Conservation (phyloP, 2,888 invertebrate species). For the Hirtodrosophila alboralis region DNA sequence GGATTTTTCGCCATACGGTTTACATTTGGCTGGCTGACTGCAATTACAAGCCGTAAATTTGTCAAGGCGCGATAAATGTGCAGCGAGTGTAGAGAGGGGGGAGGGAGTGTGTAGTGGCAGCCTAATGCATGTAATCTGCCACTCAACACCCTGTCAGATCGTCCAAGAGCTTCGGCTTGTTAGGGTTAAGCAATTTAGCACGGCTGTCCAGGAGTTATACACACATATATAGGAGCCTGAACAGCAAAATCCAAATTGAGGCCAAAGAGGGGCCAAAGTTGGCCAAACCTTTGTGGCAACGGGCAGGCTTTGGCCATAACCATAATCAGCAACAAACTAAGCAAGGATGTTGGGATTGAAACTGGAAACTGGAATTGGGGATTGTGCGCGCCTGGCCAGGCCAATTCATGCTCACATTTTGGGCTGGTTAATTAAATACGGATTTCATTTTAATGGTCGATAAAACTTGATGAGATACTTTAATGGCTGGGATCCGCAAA, state of each 20-base stretch:
- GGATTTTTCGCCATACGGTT: constrained; percentile 64
- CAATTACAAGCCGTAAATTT: constrained; percentile 82
- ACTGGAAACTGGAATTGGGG: constrained; percentile 18
- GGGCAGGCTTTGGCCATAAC: constrained; percentile 24
- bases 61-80: constrained; percentile 81
- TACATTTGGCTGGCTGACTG: constrained; percentile 71
- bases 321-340: constrained; percentile 52
- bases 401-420: constrained; percentile 84
- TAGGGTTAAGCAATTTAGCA: constrained; percentile 72
- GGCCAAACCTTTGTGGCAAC: constrained; percentile 14
- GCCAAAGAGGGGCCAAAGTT: constrained; percentile 12
- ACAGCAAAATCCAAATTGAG: constrained; percentile 33
- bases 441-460: constrained; percentile 82
- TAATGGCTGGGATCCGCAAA: constrained; percentile 55
- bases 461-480: constrained; percentile 83
- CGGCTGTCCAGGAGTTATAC: constrained; percentile 28
- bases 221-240: constrained; percentile 9
- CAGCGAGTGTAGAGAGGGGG: constrained; percentile 10
- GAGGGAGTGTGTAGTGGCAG: constrained; percentile 56
- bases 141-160: constrained; percentile 78
- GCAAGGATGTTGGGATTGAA: background rate
- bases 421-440: constrained; percentile 82
- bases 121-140: constrained; percentile 81
- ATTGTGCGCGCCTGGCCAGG: constrained; percentile 59
- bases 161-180: constrained; percentile 28